A percentile compares a stretch with the other conserved stretches of the same genome.
Conservation (phyloP, 2,113 vertebrate genomes). For the Bungarus multicinctus region DNA sequence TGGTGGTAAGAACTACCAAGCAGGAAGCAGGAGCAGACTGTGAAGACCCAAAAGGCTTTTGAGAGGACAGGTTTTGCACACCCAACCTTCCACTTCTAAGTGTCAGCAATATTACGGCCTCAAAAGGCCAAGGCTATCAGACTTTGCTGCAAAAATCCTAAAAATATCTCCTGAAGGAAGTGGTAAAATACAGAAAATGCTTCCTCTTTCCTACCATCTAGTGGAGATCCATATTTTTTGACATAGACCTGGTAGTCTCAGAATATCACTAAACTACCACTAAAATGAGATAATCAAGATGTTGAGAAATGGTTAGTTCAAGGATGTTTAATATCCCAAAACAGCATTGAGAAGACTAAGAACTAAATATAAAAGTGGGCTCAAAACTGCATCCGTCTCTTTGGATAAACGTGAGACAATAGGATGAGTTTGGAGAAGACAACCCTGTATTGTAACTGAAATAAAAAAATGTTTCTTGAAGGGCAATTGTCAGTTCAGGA, state of each 20-base stretch:
- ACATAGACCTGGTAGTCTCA: not conserved
- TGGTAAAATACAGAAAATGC: not conserved
- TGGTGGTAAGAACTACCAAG: not conserved
- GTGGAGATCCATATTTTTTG: not conserved
- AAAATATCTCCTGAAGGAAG: not conserved
- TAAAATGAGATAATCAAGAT: not conserved
- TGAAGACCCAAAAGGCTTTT: not conserved
- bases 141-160: not conserved
- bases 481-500: not conserved
- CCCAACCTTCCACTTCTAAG: not conserved
- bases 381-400: not conserved
- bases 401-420: not conserved
- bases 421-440: not conserved
- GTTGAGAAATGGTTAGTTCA: not conserved
- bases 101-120: not conserved
- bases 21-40: not conserved
- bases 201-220: not conserved
- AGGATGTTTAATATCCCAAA: not conserved
- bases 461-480: not conserved
- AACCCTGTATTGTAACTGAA: not conserved
- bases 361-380: not conserved
- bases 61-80: not conserved
- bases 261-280: not conserved
- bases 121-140: not conserved
- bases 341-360: not conserved